Evolutionary conservation across 92 coral and sea anemone genomes (phyloP), one percentile per base, ranked within the genome.

Genomic region (Palythoa grandiflora): DNA sequence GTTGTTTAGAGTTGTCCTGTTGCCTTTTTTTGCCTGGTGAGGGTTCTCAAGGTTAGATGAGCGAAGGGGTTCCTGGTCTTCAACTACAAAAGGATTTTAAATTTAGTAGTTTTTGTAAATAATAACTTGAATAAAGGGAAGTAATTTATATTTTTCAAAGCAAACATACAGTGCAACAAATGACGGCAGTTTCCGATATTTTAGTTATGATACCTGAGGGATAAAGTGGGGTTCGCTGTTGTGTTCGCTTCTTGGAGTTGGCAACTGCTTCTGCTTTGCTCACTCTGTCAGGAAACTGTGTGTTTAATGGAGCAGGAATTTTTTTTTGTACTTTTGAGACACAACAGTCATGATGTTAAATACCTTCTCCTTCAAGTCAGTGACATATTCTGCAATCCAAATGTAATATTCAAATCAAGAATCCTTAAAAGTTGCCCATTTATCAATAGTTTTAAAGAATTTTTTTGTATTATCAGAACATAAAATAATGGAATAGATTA

Each of bases 221-320:
- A 19, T 47, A 75, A 8, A 75, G 79, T 44, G n/a, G 53, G 47
- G 59, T 48, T 48, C n/a, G 28, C 17, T 75, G 79, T 17, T 47
- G 84, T 79, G 57, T 79, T 63, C 84, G 10, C 71, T 83, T 52
- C 10, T 17, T 83, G 83, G 78, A 75, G 28, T 85, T 75, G 19
- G 50, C 72, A 15, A 85, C 76, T 35, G 83, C 83, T 16, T 85
- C 89, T 1, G 14, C 68, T 54, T 51, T 71, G 19, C 66, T 28
- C 47, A 6, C 16, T 60, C 83, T 50, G 16, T 85, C 86, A 15
- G 89, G 89, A 53, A 85, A 85, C 13, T n/a, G n/a, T 21, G 86
- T 51, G 59, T 85, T 71, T 17, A 80, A 20, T 21, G 91, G 91
- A 37, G 74, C 57, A 2, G 91, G 88, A 3, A 68, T 38, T 40